These are phyloP conservation scores for Sycophila texana DNA, from an alignment of 2,888 invertebrate species.

Conservation along the genomic window DNA sequence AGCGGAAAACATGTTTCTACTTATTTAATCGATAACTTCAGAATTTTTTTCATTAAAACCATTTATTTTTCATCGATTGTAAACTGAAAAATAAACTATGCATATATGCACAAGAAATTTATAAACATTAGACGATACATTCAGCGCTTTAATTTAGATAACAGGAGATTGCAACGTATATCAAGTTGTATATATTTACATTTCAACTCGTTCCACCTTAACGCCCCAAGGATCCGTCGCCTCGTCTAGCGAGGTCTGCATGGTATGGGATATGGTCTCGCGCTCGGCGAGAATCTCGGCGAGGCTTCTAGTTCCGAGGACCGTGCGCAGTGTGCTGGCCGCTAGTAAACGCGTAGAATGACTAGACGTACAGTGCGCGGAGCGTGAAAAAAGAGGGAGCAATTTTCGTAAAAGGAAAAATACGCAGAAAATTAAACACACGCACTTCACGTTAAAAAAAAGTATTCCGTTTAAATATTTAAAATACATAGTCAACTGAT, in stretches of 20 bases:
- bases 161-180: too few relatives aligned
- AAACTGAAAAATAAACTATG: too few relatives aligned
- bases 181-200: slow-evolving; percentile 79
- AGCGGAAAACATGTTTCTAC: too few relatives aligned
- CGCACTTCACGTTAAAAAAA: too few relatives aligned
- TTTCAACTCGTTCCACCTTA: slow-evolving; percentile 95
- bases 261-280: slow-evolving; percentile 92
- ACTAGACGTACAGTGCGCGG: slow-evolving; percentile 74
- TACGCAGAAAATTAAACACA: neutral
- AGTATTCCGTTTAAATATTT: too few relatives aligned
- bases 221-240: slow-evolving; percentile 96
- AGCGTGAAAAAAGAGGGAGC: neutral
- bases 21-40: too few relatives aligned
- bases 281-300: slow-evolving; percentile 94
- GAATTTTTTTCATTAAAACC: too few relatives aligned
- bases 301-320: slow-evolving; percentile 93
- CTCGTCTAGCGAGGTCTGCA: slow-evolving; percentile 90
- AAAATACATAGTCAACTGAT: too few relatives aligned
- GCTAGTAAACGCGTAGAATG: slow-evolving; percentile 89
- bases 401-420: neutral
- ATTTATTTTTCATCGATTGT: too few relatives aligned
- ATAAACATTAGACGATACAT: too few relatives aligned
- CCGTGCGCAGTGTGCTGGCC: slow-evolving; percentile 91
- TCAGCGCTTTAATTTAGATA: too few relatives aligned
- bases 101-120: too few relatives aligned